A percentile compares a stretch with the other conserved stretches of the same genome.
Conservation (phyloP, 2,797 vertebrate species). For the Melanotaenia pygmaea region DNA sequence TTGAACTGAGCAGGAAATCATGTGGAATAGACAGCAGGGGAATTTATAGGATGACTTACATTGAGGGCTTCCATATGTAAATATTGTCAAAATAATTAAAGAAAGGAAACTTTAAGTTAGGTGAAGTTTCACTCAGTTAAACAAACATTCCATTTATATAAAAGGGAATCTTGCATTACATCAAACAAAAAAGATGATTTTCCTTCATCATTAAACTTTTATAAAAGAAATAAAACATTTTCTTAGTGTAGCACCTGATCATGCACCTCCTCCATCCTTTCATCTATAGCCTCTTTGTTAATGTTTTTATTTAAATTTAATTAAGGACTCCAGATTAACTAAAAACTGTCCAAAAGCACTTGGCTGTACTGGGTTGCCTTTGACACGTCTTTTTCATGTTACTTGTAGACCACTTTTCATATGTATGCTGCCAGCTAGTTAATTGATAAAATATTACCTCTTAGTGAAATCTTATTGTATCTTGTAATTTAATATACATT, state of each 20-base stretch:
- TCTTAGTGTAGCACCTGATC: slow-evolving; percentile 29
- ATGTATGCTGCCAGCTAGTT: slow-evolving; percentile 36
- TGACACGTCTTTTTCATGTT: slow-evolving; percentile 31
- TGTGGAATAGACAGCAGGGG: slow-evolving; percentile 5
- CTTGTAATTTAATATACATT: slow-evolving; percentile 47
- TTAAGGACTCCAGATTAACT: slow-evolving; percentile 10
- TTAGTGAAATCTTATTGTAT: slow-evolving; percentile 45
- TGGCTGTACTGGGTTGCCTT: slow-evolving; percentile 23
- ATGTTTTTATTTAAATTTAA: slow-evolving; percentile 13
- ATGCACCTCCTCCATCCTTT: slow-evolving; percentile 6
- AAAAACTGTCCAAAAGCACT: slow-evolving; percentile 33
- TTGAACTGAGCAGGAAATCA: slow-evolving; percentile 26
- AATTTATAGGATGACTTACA: slow-evolving; percentile 40
- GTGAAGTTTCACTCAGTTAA: slow-evolving; percentile 13
- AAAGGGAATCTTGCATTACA: slow-evolving; percentile 4
- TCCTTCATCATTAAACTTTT: slow-evolving; percentile 28
- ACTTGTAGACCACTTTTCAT: slow-evolving; percentile 23
- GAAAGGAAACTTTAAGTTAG: slow-evolving; percentile 4
- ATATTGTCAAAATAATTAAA: slow-evolving; percentile 38
- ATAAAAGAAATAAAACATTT: slow-evolving; percentile 19
- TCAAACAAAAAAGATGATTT: not conserved
- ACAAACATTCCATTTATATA: slow-evolving; percentile 24
- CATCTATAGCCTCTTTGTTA: slow-evolving; percentile 8
- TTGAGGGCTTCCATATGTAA: slow-evolving; percentile 65
- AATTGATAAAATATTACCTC: slow-evolving; percentile 31